Percentiles rank a stretch among this genome's conserved stretches.
phyloP scores from a whole-genome alignment of 2,113 vertebrate species.

The Sylvilagus bachmani region DNA sequence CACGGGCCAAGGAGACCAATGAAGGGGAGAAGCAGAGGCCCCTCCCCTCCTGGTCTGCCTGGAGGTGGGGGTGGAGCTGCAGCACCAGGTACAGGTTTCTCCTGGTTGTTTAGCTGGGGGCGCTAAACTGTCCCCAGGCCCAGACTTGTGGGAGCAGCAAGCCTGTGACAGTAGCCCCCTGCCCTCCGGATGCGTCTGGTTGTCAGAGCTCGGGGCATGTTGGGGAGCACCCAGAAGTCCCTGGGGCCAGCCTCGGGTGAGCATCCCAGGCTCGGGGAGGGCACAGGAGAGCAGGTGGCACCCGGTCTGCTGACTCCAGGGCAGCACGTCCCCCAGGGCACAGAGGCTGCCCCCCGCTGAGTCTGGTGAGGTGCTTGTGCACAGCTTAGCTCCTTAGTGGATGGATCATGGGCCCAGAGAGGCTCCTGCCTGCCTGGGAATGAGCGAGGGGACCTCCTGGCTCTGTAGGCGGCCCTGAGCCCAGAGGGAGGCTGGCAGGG shows the following conservation, averaged over 20 bases:
- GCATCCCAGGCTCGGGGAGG: background rate
- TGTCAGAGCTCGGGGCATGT: constrained; percentile 53
- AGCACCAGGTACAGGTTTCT: background rate
- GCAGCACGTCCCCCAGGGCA: background rate
- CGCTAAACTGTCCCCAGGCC: background rate
- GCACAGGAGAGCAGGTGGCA: background rate
- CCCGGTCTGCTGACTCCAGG: background rate
- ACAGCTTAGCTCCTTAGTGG: background rate
- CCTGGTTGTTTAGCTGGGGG: background rate
- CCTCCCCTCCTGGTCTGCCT: background rate
- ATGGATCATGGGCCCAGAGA: background rate
- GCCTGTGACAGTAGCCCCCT: background rate
- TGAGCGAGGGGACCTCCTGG: background rate
- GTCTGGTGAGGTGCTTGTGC: background rate
- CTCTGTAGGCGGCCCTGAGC: background rate
- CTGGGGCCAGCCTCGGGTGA: background rate
- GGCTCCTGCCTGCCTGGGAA: background rate
- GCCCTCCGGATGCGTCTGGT: constrained; percentile 70
- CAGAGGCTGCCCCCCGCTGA: background rate
- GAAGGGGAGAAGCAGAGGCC: background rate
- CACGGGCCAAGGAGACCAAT: background rate
- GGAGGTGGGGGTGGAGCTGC: background rate
- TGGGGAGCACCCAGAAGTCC: background rate
- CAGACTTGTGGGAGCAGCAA: constrained; percentile 60
- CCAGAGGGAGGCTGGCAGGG: too few relatives aligned